Conservation (phyloP, 2,888 invertebrate genomes). For the Dasysyrphus albostriatus region DNA sequence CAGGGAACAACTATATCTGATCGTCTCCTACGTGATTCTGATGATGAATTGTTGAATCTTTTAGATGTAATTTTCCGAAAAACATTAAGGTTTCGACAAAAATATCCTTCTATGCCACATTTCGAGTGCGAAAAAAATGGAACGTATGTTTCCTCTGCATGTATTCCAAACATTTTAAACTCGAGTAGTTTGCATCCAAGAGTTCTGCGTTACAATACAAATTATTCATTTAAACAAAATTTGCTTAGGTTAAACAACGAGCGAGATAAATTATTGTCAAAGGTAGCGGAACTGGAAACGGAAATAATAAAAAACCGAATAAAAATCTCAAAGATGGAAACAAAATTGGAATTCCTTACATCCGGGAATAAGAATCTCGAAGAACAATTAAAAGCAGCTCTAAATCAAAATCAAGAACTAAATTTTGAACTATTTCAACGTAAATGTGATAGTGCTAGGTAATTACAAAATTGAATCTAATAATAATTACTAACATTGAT, state of each 20-base stretch:
- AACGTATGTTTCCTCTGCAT: constrained; percentile 64
- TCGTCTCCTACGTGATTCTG: constrained; percentile 85
- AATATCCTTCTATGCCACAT: constrained; percentile 87
- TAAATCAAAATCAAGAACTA: constrained; percentile 86
- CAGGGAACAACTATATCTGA: constrained; percentile 81
- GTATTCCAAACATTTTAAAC: constrained; percentile 60
- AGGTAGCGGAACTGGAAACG: constrained; percentile 91
- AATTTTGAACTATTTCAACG: constrained; percentile 84
- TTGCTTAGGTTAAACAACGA: constrained; percentile 88
- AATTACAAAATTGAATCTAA: constrained; percentile 57
- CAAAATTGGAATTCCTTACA: constrained; percentile 86
- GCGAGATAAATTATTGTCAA: constrained; percentile 90
- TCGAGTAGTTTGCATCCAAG: constrained; percentile 80
- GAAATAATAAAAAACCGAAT: constrained; percentile 88
- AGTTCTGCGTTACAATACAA: constrained; percentile 81
- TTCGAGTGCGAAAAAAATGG: constrained; percentile 81
- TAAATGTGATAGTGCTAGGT: constrained; percentile 83
- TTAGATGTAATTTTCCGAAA: constrained; percentile 94
- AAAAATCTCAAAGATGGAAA: constrained; percentile 87
- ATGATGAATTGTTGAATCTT: constrained; percentile 93
- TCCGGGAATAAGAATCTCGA: constrained; percentile 86
- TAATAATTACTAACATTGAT: not conserved
- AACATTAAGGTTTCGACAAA: constrained; percentile 89
- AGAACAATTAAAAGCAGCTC: constrained; percentile 86
- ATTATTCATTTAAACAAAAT: constrained; percentile 84